Conservation (phyloP, 2,113 vertebrate species). For the Chrysemys picta region DNA sequence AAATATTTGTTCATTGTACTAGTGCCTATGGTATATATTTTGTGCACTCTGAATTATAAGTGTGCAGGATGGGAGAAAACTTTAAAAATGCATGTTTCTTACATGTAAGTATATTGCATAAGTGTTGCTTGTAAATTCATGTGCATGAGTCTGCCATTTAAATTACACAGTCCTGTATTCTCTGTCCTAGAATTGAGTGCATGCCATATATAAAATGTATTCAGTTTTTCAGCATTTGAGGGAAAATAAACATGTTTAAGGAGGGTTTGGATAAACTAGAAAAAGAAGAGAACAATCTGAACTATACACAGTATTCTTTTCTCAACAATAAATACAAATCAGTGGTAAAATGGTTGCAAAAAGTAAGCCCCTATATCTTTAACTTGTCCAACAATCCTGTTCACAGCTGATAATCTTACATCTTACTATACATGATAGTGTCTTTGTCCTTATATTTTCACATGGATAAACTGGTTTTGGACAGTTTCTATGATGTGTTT, state of each 20-base stretch:
- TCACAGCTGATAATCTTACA: neutral
- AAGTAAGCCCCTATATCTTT: slow-evolving; percentile 2
- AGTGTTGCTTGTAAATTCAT: neutral
- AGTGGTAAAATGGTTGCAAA: neutral
- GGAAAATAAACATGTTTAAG: slow-evolving; percentile 7
- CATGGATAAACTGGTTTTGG: slow-evolving; percentile 25
- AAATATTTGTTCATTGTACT: neutral
- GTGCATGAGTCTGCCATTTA: neutral
- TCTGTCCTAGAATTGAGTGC: neutral
- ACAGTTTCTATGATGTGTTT: slow-evolving; percentile 26
- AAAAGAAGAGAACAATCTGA: neutral
- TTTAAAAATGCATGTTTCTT: neutral
- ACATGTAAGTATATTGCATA: neutral
- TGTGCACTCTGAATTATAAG: neutral
- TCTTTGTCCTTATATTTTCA: slow-evolving; percentile 5
- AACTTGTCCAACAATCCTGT: neutral
- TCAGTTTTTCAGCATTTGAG: neutral
- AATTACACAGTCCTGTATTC: neutral
- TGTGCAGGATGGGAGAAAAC: neutral
- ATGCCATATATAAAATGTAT: neutral
- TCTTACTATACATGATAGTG: neutral
- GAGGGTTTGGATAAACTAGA: neutral
- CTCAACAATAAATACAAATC: neutral
- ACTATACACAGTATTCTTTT: neutral
- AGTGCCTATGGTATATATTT: neutral